Base-by-base conservation (phyloP, 2,113 vertebrate genomes). In the Burhinus bistriatus region DNA sequence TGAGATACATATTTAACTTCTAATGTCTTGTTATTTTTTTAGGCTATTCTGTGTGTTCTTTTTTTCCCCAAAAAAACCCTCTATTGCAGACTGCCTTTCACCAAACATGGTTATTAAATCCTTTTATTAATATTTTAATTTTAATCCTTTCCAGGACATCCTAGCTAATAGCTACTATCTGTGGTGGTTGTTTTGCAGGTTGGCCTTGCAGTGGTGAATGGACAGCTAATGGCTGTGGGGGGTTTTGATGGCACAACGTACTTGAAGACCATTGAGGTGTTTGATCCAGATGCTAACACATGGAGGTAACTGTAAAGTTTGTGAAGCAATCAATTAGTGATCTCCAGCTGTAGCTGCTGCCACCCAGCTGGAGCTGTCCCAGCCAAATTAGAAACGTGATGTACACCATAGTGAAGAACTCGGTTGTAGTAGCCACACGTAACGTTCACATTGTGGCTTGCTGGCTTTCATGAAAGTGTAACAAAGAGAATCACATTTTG, bases 171-270 rank as follows among this genome's bases (percentile, higher is more conserved):
- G 88, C 49, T 71, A 17, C 69, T 70, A 2, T 34, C 62, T 95
- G 38, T 96, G 69, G 13, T 92, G 83, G 70, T 91, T 94, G 36
- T 98, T 86, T 90, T 82, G 1, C 79, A 99, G 99, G 99, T 99
- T 91, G 99, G 99, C 83, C 98, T 99, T 22, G 99, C 99, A 0
- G 99, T 99, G 69, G 99, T 99, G 52, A 99, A 99, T 11, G 99
- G 99, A 75, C 99, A 99, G 96, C 98, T 99, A 70, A 99, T 99
- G 99, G 99, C 99, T 49, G 99, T 99, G 8, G 99, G 99, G 65
- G 99, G 99, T 23, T 99, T 99, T 98, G 99, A 99, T 95, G 99
- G 99, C 59, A 99, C 99, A 14, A 99, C 99, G 0, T 99, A 99
- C 97, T 98, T 99, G 91, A 99, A 99, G 98, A 99, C 99, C 26